phyloP scores from a whole-genome alignment of 2,888 invertebrate genomes.

The Ethmia dodecea region DNA sequence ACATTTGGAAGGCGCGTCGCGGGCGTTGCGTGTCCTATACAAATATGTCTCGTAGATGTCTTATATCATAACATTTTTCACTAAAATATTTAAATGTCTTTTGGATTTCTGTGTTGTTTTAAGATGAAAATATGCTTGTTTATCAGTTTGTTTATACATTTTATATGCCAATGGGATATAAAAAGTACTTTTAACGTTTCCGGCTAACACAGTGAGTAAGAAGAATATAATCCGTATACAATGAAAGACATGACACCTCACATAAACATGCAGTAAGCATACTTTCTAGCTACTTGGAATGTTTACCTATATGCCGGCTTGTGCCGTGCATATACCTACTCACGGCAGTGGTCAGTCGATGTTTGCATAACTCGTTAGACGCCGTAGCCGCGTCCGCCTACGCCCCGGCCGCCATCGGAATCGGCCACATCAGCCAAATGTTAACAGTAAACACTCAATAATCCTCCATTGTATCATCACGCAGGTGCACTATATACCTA shows the following conservation, averaged over 20 bases:
- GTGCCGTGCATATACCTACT: constrained; percentile 38
- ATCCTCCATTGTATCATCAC: constrained; percentile 45
- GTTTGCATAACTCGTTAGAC: constrained; percentile 72
- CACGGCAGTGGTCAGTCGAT: constrained; percentile 38
- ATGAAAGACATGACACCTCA: constrained; percentile 44
- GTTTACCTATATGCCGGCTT: constrained; percentile 39
- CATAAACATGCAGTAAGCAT: constrained; percentile 34
- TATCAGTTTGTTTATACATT: too few relatives aligned
- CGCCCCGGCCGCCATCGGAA: constrained; percentile 42
- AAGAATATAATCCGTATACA: too few relatives aligned
- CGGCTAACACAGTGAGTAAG: too few relatives aligned
- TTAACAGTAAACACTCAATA: constrained; percentile 56
- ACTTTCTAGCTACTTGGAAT: constrained; percentile 50
- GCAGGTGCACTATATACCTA: constrained; percentile 37
- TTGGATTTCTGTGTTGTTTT: too few relatives aligned
- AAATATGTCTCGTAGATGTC: too few relatives aligned
- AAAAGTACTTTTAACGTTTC: too few relatives aligned
- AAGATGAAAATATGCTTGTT: too few relatives aligned
- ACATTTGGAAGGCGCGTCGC: neutral
- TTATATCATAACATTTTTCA: too few relatives aligned
- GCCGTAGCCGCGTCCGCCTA: constrained; percentile 47
- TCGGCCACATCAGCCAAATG: constrained; percentile 42
- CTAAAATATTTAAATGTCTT: too few relatives aligned
- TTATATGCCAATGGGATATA: too few relatives aligned
- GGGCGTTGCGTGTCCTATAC: constrained; percentile 27